Base-by-base conservation (phyloP, 2,797 vertebrate genomes). In the Dipus sagitta region DNA sequence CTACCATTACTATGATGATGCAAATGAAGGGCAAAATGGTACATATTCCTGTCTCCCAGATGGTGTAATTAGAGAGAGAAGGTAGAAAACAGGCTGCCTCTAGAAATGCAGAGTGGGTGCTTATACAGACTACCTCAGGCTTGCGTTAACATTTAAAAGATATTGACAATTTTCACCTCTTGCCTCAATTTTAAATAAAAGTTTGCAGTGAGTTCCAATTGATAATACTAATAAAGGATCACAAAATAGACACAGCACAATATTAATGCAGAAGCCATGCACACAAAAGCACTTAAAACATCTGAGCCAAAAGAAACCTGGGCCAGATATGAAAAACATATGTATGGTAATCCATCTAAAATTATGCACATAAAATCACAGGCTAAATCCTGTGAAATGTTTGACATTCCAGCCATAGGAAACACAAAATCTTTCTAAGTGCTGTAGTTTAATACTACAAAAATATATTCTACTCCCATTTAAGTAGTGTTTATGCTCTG, bases 1-100 rank as follows among this genome's bases (percentile, higher is more conserved):
- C 95, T 96, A 86, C 88, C 93, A 86, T 93, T 91, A 93, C 89
- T 94, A 92, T 97, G 96, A 97, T 97, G 95, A 97, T 97, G 93
- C 96, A 97, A 97, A 97, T 97, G 97, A 97, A 97, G 93, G 94
- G 94, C 96, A 97, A 95, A 97, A 94, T 93, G 96, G 93, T 96
- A 96, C 94, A 97, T 94, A 96, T 97, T 95, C 72, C 64, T 92
- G 84, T 95, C 90, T 93, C 96, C 95, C 95, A 93, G 94, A 96
- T 97, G 97, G 94, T 97, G 96, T 96, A 97, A 97, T 97, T 97
- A 97, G 95, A 76, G 90, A 95, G 92, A 4, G 10, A 87, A 92
- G 86, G 86, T 88, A 92, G 93, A 95, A 96, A 96, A 96, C 94
- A 93, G 97, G 95, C 94, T 75, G 89, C 60, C 78, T 81, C 93